Percentiles rank a stretch among this genome's conserved stretches.
Evolutionary conservation across 1,140 invertebrate species (phyloP).

Genomic region (Pectinophora gossypiella): DNA sequence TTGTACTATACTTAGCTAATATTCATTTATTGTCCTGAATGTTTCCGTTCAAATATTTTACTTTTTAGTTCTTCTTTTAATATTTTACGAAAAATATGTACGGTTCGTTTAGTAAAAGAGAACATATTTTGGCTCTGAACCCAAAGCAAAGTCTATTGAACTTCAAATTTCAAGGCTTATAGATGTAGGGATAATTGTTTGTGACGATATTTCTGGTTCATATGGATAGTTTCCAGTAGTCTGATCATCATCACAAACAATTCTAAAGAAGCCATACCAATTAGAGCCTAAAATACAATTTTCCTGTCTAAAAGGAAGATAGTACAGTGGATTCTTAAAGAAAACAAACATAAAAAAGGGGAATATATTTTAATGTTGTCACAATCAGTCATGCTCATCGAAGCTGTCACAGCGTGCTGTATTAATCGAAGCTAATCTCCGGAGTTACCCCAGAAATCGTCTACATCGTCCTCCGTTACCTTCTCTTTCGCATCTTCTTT

Average conservation of each 20-base stretch:
- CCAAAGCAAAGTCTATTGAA: not conserved
- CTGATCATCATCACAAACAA: not conserved
- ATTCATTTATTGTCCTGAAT: too few species aligned
- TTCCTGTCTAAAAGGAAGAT: constrained; percentile 47
- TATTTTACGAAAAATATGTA: too few species aligned
- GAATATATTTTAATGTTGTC: constrained; percentile 54
- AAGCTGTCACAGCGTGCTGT: constrained; percentile 50
- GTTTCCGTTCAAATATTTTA: too few species aligned
- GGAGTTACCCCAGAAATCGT: constrained; percentile 67
- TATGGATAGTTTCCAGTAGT: not conserved
- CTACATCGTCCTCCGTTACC: constrained; percentile 54
- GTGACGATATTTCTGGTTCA: not conserved
- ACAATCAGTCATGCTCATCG: constrained; percentile 64
- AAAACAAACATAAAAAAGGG: constrained; percentile 53
- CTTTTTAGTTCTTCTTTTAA: too few species aligned
- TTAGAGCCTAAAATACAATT: constrained; percentile 36
- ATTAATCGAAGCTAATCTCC: constrained; percentile 55
- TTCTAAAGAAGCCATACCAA: constrained; percentile 50
- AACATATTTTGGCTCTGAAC: not conserved
- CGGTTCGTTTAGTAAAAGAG: too few species aligned
- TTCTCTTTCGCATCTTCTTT: constrained; percentile 47
- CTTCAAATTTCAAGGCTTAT: not conserved
- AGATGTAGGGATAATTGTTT: not conserved
- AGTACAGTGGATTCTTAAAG: constrained; percentile 34
- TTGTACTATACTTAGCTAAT: too few species aligned